Evolutionary conservation across 2,888 invertebrate genomes (phyloP), one percentile per base, ranked within the genome.

Genomic region (Argynnis bischoffii): DNA sequence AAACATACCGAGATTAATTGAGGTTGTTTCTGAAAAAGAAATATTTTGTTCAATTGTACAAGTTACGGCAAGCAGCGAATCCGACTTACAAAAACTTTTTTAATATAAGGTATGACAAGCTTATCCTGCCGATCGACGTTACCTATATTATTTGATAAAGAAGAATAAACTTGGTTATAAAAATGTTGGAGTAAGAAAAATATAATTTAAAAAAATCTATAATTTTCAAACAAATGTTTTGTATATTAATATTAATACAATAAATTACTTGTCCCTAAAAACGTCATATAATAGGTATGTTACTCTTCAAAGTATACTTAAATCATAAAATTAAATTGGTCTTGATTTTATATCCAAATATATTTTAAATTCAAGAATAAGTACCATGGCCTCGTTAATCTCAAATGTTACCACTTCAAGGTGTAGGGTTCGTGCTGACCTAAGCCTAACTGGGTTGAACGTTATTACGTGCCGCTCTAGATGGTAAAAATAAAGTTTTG

Each of bases 51-150:
- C 72, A 61, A 73, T 70, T 74, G 69, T 68, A 74, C 68, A 73
- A 76, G 71, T 72, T 70, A 67, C 69, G 67, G 68, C 73, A 69
- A 74, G 71, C 71, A 70, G 71, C 69, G 70, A 72, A 79, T 83
- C 77, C 81, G 85, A 85, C 11, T 41, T 41, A 86, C 81, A 83
- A 84, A 90, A 91, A 91, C 87, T 90, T 92, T 91, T 91, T 91
- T 90, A 91, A 92, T 92, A 90, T 89, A 86, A 83, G 84, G 81
- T 82, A 83, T 87, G 84, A 84, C 83, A 81, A 21, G 82, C 74
- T 82, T 83, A 87, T 86, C 85, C 85, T 80, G 86, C 81, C 84
- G 83, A 88, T 86, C 83, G 83, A 82, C 87, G 85, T 8, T 41
- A 41, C 35, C 35, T 8, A 41, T 41, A 41, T 41, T 41, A 41